These are phyloP conservation scores for Drosophila paulistorum DNA, from an alignment of 1,140 invertebrate genomes.

Conservation along the genomic window DNA sequence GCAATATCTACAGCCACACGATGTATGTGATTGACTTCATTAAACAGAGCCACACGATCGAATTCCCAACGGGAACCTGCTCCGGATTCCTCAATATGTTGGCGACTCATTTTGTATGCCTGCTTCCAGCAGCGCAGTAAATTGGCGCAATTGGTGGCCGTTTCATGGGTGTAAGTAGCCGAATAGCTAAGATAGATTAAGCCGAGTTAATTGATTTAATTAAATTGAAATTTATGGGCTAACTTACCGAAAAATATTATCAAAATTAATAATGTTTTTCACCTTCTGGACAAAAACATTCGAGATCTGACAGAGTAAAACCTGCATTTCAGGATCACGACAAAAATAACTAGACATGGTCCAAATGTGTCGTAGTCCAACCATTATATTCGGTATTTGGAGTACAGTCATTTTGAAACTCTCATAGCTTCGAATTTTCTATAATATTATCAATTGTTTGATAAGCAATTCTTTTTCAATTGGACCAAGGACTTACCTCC, in stretches of 20 bases:
- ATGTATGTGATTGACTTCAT: slow-evolving; percentile 92
- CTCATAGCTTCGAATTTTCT: slow-evolving; percentile 89
- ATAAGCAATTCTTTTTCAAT: too few relatives aligned
- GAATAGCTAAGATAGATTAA: slow-evolving; percentile 82
- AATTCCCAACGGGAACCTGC: slow-evolving; percentile 95
- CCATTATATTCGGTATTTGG: slow-evolving; percentile 90
- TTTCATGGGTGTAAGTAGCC: slow-evolving; percentile 84
- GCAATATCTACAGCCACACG: slow-evolving; percentile 90
- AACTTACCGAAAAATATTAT: slow-evolving; percentile 88
- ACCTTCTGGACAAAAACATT: slow-evolving; percentile 91
- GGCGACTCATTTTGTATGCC: slow-evolving; percentile 88
- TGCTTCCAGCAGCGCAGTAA: slow-evolving; percentile 91
- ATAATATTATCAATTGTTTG: not conserved
- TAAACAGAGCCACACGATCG: slow-evolving; percentile 91
- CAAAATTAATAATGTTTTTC: slow-evolving; percentile 88
- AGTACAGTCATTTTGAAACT: slow-evolving; percentile 89
- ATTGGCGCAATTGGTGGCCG: slow-evolving; percentile 85
- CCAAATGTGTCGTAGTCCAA: slow-evolving; percentile 93
- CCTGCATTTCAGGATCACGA: slow-evolving; percentile 89
- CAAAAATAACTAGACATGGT: slow-evolving; percentile 90
- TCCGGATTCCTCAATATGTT: slow-evolving; percentile 91
- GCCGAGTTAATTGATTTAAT: not conserved
- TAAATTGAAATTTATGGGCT: not conserved
- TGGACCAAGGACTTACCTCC: slow-evolving; percentile 84
- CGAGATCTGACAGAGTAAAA: slow-evolving; percentile 91